Evolutionary conservation across 1,140 invertebrate species (phyloP), one percentile per base, ranked within the genome.

Genomic region (Laupala kohalensis): DNA sequence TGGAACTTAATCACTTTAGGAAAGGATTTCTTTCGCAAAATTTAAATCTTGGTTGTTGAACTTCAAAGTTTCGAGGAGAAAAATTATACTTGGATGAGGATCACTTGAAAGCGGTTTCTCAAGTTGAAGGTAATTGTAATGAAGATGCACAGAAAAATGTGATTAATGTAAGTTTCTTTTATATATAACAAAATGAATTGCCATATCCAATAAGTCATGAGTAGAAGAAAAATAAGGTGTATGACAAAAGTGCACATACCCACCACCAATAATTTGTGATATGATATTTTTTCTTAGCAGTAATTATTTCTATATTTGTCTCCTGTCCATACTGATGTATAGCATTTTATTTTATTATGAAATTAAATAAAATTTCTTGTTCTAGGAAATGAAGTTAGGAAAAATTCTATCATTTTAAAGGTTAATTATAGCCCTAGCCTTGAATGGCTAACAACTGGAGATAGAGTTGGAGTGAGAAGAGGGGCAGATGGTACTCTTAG

Each of bases 341-440:
- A 19, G 9, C 19, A 53, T 13, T 53, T 13, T 13, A 13, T 9
- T 13, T 53, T 13, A 53, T 4, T 9, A 53, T 53, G 37, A 53
- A 53, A 53, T 13, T 53, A 4, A 53, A 13, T 53, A 1, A 13
- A 53, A 53, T 2, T 13, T 53, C 81, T 4, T 64, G 13, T 86
- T 77, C 73, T 79, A 81, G 84, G 89, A 29, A 87, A 89, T 79
- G 85, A 91, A 81, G 81, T 92, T 69, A 80, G 86, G 74, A 81
- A 86, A 72, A 86, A 86, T 75, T 84, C 86, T 74, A 79, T 85
- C 67, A 79, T 85, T 69, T 80, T 86, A 65, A 85, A 83, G 70
- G 85, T 83, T 68, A 85, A 84, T 76, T 93, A 86, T 75, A 85
- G 90, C 73, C 90, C 90, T 0, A 92, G 88, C 70, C 83, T 95